These are phyloP conservation scores for human (Homo sapiens) DNA, from an alignment of 2,113 vertebrate genomes.

Conservation along the genomic window DNA sequence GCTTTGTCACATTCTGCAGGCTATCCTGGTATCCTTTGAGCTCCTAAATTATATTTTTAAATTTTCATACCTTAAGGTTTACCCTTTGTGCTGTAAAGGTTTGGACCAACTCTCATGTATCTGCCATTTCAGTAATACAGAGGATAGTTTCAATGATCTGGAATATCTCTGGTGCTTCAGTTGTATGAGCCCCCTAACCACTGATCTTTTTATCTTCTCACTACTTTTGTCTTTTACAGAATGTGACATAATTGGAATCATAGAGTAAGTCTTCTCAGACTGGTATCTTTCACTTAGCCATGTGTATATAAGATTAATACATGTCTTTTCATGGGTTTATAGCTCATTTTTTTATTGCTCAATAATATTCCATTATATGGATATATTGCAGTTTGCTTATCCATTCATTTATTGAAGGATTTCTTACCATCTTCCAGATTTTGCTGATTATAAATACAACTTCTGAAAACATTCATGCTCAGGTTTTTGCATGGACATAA, in stretches of 20 bases:
- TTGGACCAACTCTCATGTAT: not conserved
- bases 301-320: not conserved
- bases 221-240: not conserved
- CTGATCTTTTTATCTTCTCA: not conserved
- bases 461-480: not conserved
- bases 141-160: not conserved
- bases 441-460: not conserved
- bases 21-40: not conserved
- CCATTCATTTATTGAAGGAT: not conserved
- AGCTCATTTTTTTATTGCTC: not conserved
- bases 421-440: conserved; percentile 22
- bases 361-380: not conserved
- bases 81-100: not conserved
- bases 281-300: not conserved
- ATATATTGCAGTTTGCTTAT: not conserved
- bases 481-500: not conserved
- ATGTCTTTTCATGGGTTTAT: not conserved
- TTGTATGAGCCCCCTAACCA: not conserved
- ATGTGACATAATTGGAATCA: not conserved
- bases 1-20: not conserved
- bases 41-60: conserved; percentile 30
- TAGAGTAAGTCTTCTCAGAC: not conserved
- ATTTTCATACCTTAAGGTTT: not conserved
- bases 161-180: not conserved
- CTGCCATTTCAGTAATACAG: not conserved